These are phyloP conservation scores for Pseudomyrmex sp. DNA, from an alignment of 1,140 invertebrate genomes.

Conservation along the genomic window DNA sequence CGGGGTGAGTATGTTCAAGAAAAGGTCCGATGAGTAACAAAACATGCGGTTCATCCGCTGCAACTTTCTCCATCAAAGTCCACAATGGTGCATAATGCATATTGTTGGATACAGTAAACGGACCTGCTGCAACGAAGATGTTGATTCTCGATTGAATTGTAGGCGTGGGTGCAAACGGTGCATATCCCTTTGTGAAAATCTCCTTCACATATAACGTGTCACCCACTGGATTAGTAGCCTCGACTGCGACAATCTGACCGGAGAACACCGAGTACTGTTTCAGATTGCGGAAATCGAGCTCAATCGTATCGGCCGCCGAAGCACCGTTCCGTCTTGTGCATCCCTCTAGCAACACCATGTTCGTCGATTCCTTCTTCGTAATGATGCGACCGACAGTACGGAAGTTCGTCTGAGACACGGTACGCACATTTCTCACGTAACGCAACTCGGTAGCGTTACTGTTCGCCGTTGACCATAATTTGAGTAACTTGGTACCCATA, in stretches of 20 bases:
- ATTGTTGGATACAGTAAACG: constrained; percentile 92
- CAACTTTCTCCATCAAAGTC: constrained; percentile 90
- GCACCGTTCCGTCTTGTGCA: constrained; percentile 84
- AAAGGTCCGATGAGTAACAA: constrained; percentile 94
- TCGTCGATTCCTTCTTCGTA: constrained; percentile 15
- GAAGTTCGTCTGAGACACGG: constrained; percentile 80
- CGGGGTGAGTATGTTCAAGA: constrained; percentile 89
- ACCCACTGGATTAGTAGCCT: constrained; percentile 90
- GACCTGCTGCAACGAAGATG: constrained; percentile 92
- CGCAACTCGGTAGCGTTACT: constrained; percentile 58
- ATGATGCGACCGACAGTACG: constrained; percentile 86
- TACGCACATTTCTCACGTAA: constrained; percentile 72
- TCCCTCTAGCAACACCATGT: constrained; percentile 89
- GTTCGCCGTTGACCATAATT: constrained; percentile 65
- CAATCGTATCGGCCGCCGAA: constrained; percentile 74
- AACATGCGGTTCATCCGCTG: constrained; percentile 90
- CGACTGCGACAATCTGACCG: constrained; percentile 92
- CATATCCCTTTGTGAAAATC: constrained; percentile 86
- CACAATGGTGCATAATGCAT: constrained; percentile 92
- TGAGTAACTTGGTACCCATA: constrained; percentile 76
- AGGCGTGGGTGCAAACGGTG: constrained; percentile 68
- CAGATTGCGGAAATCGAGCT: constrained; percentile 88
- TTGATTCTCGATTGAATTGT: constrained; percentile 84
- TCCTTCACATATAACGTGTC: constrained; percentile 89
- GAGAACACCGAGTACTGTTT: constrained; percentile 92